Evolutionary conservation across 2,888 invertebrate genomes (phyloP).

Genomic region (Rapana venosa): DNA sequence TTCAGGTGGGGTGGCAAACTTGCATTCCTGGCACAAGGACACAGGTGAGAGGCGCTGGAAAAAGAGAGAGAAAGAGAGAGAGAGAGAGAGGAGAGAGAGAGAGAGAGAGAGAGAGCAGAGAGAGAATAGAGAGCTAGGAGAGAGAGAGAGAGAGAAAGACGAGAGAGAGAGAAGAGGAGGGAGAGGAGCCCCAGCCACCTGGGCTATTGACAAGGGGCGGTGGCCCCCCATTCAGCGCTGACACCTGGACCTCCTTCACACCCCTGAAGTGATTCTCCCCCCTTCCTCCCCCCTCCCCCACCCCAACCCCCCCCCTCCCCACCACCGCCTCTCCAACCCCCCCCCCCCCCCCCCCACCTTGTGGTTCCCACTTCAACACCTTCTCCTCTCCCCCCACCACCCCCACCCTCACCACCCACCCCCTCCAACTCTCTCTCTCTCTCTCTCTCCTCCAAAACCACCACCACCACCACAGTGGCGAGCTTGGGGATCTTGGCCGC

Average conservation of each 20-base stretch:
- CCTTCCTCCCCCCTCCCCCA: background rate
- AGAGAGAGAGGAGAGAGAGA: no score
- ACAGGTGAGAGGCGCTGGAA: no score
- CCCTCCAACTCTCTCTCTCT: no score
- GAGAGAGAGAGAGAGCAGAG: no score
- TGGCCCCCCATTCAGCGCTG: no score
- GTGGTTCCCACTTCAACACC: background rate
- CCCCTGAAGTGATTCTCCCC: background rate
- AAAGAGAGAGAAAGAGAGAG: no score
- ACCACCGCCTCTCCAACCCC: background rate
- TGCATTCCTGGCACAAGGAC: no score
- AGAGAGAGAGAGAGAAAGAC: constrained; percentile 7
- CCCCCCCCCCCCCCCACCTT: background rate
- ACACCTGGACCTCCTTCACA: constrained; percentile 21
- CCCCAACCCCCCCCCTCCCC: background rate
- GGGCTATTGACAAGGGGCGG: constrained; percentile 26
- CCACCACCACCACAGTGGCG: background rate
- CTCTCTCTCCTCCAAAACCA: no score
- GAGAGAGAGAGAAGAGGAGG: background rate
- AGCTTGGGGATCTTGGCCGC: background rate
- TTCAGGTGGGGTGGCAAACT: no score
- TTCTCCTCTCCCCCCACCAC: no score
- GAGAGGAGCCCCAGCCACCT: constrained; percentile 12
- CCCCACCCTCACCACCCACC: no score
- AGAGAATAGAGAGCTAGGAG: background rate